Evolutionary conservation across 2,888 invertebrate species (phyloP).

Genomic region (Melikaiella ostensackeni): DNA sequence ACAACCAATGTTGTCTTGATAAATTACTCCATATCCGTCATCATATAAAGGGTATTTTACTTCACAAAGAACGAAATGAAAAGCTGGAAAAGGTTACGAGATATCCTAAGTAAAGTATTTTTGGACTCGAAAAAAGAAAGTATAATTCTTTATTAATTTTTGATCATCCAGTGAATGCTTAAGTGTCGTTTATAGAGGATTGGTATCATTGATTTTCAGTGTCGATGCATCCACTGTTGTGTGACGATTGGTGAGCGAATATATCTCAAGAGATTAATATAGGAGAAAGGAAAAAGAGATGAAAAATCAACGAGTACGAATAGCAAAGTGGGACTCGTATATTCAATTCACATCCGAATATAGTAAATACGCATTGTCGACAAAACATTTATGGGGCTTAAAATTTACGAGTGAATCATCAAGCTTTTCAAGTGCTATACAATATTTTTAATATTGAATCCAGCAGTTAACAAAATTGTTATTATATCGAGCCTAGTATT

Average conservation of each 20-base stretch:
- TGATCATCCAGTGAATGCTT: background rate
- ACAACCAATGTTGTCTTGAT: background rate
- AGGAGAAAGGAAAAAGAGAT: slow-evolving; percentile 49
- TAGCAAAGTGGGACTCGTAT: slow-evolving; percentile 43
- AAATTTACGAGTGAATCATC: no score
- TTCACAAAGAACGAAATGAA: background rate
- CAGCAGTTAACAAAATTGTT: no score
- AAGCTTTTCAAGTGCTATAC: no score
- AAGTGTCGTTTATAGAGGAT: background rate
- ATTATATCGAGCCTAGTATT: no score
- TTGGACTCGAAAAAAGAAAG: background rate
- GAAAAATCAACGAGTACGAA: slow-evolving; percentile 49
- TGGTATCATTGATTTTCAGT: slow-evolving; percentile 57
- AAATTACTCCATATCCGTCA: no score
- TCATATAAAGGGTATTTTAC: background rate
- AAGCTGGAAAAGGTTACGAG: no score
- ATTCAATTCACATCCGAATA: slow-evolving; percentile 40
- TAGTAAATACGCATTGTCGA: slow-evolving; percentile 48
- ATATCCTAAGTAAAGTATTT: background rate
- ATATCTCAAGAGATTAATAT: slow-evolving; percentile 62
- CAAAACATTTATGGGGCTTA: slow-evolving; percentile 46
- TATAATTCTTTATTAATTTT: background rate
- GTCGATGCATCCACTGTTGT: slow-evolving; percentile 52
- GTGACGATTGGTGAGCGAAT: slow-evolving; percentile 56
- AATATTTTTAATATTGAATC: no score